Percentiles rank a stretch among this genome's conserved stretches.
Conservation (phyloP, 2,113 vertebrate genomes). For the Illadopsis cleaveri region DNA sequence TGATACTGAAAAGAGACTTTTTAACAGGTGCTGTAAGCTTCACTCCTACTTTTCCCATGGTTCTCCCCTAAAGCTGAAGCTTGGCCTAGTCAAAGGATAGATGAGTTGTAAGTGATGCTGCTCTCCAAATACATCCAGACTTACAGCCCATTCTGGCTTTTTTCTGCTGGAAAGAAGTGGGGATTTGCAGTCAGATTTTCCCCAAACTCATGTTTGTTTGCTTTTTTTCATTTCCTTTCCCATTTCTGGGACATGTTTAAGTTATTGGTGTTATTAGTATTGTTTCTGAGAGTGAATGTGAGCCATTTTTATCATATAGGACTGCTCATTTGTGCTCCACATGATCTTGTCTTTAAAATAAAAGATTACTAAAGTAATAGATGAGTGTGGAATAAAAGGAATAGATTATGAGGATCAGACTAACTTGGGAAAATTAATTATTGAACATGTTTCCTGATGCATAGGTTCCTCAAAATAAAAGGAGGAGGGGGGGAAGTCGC, state of each 20-base stretch:
- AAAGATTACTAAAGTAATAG: not conserved
- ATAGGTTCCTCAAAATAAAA: not conserved
- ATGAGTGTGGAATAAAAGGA: not conserved
- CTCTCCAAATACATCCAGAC: not conserved
- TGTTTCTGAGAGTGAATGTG: not conserved
- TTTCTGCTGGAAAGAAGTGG: not conserved
- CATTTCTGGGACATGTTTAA: not conserved
- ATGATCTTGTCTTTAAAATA: not conserved
- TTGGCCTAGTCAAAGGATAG: not conserved
- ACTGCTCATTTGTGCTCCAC: not conserved
- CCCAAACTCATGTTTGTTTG: not conserved
- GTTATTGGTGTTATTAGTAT: not conserved
- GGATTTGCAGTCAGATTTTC: not conserved
- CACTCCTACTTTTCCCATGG: not conserved
- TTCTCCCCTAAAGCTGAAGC: not conserved
- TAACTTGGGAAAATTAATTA: not conserved
- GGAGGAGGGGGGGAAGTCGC: not conserved
- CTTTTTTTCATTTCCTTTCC: not conserved
- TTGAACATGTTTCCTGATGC: not conserved
- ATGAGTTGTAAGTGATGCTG: not conserved
- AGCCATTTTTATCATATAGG: not conserved
- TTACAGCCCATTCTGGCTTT: not conserved
- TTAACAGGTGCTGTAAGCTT: not conserved
- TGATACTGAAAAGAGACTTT: not conserved
- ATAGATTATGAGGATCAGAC: not conserved